Conservation (phyloP, 2,113 vertebrate species). For the Eudyptes chrysolophus region DNA sequence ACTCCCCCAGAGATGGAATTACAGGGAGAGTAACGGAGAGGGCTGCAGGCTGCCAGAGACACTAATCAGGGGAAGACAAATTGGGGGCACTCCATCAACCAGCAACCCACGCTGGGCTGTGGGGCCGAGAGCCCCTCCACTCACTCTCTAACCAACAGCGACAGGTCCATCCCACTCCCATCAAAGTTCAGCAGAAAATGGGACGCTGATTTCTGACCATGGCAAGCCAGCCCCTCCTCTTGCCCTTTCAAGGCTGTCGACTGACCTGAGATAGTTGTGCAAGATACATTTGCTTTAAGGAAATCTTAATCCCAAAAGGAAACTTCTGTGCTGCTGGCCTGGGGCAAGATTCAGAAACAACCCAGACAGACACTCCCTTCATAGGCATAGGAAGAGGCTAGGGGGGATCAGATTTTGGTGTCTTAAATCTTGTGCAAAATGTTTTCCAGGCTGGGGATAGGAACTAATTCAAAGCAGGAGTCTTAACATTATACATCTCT, state of each 20-base stretch:
- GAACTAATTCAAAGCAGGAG: background rate
- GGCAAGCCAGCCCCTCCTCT: background rate
- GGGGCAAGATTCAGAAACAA: background rate
- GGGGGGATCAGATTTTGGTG: background rate
- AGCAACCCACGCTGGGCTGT: rapidly evolving
- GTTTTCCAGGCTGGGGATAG: background rate
- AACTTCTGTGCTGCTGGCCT: background rate
- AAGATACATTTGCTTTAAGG: background rate
- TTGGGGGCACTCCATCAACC: background rate
- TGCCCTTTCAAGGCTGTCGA: background rate
- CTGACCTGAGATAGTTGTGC: background rate
- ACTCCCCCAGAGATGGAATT: slow-evolving; percentile 51
- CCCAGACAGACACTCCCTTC: background rate
- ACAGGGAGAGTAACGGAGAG: background rate
- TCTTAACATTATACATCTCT: background rate
- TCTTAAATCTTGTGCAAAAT: background rate
- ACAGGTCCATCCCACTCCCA: background rate
- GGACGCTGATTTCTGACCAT: background rate
- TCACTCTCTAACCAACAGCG: background rate
- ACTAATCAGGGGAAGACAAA: background rate
- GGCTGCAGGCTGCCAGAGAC: background rate
- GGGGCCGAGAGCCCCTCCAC: background rate
- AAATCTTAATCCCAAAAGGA: background rate
- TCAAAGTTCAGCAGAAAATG: background rate
- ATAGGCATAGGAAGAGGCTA: background rate